Conservation (phyloP, 2,113 vertebrate species). For the Istiophorus platypterus region DNA sequence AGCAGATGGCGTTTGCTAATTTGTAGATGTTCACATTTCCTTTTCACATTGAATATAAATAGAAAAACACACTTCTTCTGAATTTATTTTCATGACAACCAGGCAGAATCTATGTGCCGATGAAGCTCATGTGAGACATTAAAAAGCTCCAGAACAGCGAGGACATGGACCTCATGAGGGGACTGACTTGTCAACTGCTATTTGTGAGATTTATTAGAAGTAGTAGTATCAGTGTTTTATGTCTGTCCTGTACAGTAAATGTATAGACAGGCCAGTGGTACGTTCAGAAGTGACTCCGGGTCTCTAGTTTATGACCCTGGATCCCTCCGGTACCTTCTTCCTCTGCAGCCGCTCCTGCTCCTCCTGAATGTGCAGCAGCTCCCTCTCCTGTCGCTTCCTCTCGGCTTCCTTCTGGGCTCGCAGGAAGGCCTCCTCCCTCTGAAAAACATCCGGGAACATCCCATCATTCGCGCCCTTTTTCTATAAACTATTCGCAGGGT, state of each 20-base stretch:
- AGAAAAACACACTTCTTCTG: too few relatives aligned
- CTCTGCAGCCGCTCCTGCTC: constrained; percentile 95
- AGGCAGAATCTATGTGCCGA: not conserved
- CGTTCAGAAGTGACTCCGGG: not conserved
- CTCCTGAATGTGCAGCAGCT: constrained; percentile 95
- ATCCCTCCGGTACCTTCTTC: constrained; percentile 87
- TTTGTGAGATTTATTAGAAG: too few relatives aligned
- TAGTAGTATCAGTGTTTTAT: not conserved
- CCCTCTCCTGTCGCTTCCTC: constrained; percentile 91
- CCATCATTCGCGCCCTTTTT: not conserved
- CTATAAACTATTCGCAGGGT: too few relatives aligned
- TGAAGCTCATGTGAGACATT: not conserved
- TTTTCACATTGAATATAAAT: not conserved
- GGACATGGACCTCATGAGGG: too few relatives aligned
- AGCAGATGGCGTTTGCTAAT: not conserved
- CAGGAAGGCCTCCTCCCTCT: constrained; percentile 93
- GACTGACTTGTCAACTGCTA: too few relatives aligned
- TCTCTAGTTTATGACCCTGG: not conserved
- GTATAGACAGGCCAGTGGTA: not conserved
- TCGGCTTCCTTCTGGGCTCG: constrained; percentile 91
- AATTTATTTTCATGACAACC: too few relatives aligned
- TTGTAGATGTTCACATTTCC: not conserved
- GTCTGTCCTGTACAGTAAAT: too few relatives aligned
- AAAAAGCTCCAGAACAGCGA: not conserved
- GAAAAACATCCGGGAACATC: constrained; percentile 23